phyloP scores from a whole-genome alignment of 1,140 invertebrate species.

The Lordiphosa stackelbergi region DNA sequence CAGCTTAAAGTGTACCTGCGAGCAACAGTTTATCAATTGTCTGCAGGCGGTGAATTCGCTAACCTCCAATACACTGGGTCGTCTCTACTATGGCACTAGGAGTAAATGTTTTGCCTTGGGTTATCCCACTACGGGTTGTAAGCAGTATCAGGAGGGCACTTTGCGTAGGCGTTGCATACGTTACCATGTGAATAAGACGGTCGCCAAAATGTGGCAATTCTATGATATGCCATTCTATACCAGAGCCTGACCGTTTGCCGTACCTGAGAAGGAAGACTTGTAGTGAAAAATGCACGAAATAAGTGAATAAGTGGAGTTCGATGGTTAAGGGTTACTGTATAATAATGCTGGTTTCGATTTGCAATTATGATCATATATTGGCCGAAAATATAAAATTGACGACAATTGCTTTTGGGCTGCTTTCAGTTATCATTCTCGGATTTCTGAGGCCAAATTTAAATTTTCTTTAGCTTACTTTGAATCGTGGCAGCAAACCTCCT shows the following conservation, averaged over 20 bases:
- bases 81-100: slow-evolving; percentile 83
- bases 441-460: no score
- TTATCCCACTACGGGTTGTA: slow-evolving; percentile 80
- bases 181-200: slow-evolving; percentile 78
- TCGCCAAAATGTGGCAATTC: slow-evolving; percentile 79
- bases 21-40: slow-evolving; percentile 83
- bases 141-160: slow-evolving; percentile 70
- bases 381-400: no score
- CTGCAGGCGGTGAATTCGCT: slow-evolving; percentile 79
- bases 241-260: not conserved
- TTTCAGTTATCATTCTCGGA: no score
- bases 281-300: no score
- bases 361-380: no score
- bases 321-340: no score
- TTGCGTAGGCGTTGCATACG: slow-evolving; percentile 78
- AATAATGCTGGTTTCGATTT: no score
- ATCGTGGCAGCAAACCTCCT: no score
- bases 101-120: slow-evolving; percentile 84
- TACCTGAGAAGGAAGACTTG: no score
- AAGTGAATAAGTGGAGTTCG: no score
- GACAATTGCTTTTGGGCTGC: no score
- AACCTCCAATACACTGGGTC: slow-evolving; percentile 80
- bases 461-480: no score
- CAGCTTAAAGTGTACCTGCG: slow-evolving; percentile 81
- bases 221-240: slow-evolving; percentile 79